Base-by-base conservation (phyloP, 1,140 invertebrate genomes). In the Lordiphosa stackelbergi region DNA sequence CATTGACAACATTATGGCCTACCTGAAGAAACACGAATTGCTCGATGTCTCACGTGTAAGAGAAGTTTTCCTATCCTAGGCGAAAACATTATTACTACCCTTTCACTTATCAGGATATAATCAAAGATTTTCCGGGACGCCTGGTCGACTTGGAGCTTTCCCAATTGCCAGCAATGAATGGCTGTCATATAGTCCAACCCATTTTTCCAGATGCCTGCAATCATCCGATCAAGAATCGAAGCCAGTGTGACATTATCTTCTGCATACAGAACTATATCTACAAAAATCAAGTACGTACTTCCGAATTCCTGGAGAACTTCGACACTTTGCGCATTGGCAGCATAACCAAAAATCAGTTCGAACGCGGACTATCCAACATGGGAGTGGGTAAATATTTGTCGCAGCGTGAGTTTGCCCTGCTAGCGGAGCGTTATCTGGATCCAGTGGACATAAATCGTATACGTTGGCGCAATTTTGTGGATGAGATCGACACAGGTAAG, bases 391-490 rank as follows among this genome's bases (percentile, higher is more conserved):
- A 88, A 2, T 74, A 91, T 7, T 64, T 94, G 4, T 88, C 90
- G 0, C 85, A 90, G 49, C 71, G 89, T 1, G 93, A 94, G 85
- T 87, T 92, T 13, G 73, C 90, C 53, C 88, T 89, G 12, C 65
- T 94, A 2, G 88, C 90, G 47, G 85, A 88, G 3, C 89, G 92
- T 72, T 94, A 94, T 78, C 70, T 88, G 37, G 92, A 93, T 87
- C 91, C 92, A 9, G 89, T 91, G 42, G 92, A 94, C 78, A 85
- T 86, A 0, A 88, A 90, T 16, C 88, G 91, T 35, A 88, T 93
- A 11, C 92, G 90, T 57, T 94, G 93, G 92, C 89, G 90, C 35
- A 91, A 90, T n/a, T 94, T 94, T 73, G 90, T 91, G 61, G 91
- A 93, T 66, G 93, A 94, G 71, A 90, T 93, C 38, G 91, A 94